Evolutionary conservation across 1,140 invertebrate species (phyloP), one percentile per base, ranked within the genome.

Genomic region (Planococcus citri): DNA sequence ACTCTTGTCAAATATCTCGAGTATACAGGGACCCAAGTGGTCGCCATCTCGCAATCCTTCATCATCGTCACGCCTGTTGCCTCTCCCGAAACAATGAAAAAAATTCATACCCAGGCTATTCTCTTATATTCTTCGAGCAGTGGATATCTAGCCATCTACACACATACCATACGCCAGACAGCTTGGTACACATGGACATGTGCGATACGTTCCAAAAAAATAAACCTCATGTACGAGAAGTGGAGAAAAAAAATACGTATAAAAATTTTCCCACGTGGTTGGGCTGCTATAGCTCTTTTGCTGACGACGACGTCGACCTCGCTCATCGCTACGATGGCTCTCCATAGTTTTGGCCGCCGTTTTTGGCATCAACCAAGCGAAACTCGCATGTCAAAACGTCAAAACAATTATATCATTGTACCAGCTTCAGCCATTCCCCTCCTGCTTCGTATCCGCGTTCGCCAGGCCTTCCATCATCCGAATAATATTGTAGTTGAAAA

Each of bases 381-480:
- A 64, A 64, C 60, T 64, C 17, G 14, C 60, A 64, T 64, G 60
- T 64, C 60, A 64, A 64, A 64, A 64, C 60, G 60, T 64, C 60
- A 64, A 64, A 64, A 64, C 60, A 64, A 64, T 64, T 64, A 64
- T 64, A 25, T 25, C 24, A 25, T 64, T 22, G 4, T 3, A 20
- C 12, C 10, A 25, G n/a, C n/a, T n/a, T n/a, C n/a, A n/a, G n/a
- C n/a, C n/a, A n/a, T n/a, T 27, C 20, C 60, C 22, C 25, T 27
- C n/a, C n/a, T n/a, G n/a, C n/a, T n/a, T n/a, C n/a, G n/a, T n/a
- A n/a, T n/a, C n/a, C 60, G 22, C 60, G 60, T 27, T 17, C 51
- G n/a, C n/a, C n/a, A n/a, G n/a, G n/a, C 51, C 51, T 58, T 58
- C 51, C 4, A 3, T 4, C 51, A 17, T 20, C 51, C 51, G 17